Evolutionary conservation across 2,888 invertebrate species (phyloP).

Genomic region (Sicus ferrugineus): DNA sequence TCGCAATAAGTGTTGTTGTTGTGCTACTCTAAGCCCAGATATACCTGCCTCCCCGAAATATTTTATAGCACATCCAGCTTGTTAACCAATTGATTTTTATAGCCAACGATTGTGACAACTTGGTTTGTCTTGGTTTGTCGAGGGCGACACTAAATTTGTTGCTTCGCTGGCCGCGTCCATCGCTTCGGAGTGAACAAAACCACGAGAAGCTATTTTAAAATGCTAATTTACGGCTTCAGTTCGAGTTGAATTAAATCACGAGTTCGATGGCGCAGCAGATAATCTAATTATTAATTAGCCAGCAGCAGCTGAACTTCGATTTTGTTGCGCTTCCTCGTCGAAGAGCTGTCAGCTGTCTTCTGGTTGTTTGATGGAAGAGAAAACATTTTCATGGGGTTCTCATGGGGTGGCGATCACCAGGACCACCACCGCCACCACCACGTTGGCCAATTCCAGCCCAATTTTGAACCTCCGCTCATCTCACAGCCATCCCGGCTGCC

Average conservation of each 20-base stretch:
- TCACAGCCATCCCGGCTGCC: slow-evolving; percentile 3
- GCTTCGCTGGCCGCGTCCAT: no score
- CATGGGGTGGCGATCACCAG: no score
- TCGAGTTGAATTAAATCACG: slow-evolving; percentile 16
- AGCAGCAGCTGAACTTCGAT: no score
- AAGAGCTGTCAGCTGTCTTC: no score
- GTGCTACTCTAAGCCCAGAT: no score
- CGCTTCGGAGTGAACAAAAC: no score
- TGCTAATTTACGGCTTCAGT: slow-evolving; percentile 20
- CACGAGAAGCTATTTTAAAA: neutral
- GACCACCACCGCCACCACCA: neutral
- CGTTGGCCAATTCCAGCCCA: no score
- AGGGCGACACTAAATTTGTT: slow-evolving; percentile 6
- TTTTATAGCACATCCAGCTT: slow-evolving; percentile 18
- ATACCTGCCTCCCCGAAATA: no score
- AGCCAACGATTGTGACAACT: slow-evolving; percentile 29
- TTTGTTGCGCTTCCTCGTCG: no score
- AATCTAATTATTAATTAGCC: slow-evolving; percentile 10
- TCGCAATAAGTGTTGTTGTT: no score
- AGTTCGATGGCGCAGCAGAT: neutral
- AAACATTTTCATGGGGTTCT: no score
- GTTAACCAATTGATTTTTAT: slow-evolving; percentile 31
- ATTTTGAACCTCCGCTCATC: neutral
- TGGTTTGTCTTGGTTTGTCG: neutral
- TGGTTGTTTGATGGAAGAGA: no score